Conservation (phyloP, 2,888 invertebrate species). For the Myopa tessellatipennis region DNA sequence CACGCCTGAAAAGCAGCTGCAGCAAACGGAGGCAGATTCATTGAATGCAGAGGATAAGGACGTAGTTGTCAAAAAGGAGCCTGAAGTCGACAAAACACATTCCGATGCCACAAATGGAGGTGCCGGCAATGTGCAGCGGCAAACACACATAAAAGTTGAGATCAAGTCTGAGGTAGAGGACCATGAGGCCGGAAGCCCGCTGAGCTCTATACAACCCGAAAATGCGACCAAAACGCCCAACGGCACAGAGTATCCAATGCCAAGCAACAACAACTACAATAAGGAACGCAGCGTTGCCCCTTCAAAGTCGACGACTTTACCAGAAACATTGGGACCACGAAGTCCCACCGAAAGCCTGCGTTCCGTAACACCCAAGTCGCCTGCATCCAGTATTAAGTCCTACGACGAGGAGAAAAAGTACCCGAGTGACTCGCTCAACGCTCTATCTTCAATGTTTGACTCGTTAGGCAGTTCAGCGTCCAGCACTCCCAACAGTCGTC, state of each 20-base stretch:
- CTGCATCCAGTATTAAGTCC: slow-evolving; percentile 70
- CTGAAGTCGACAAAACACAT: slow-evolving; percentile 53
- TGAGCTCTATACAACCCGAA: slow-evolving; percentile 48
- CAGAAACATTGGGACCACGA: slow-evolving; percentile 66
- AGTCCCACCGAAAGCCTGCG: slow-evolving; percentile 83
- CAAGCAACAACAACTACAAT: slow-evolving; percentile 52
- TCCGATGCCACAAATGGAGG: slow-evolving; percentile 23
- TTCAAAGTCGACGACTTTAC: slow-evolving; percentile 60
- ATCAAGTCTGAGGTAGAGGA: slow-evolving; percentile 63
- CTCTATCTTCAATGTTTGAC: slow-evolving; percentile 91
- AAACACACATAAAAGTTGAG: slow-evolving; percentile 56
- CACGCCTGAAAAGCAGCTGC: slow-evolving; percentile 76
- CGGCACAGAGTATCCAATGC: slow-evolving; percentile 39
- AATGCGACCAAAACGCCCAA: slow-evolving; percentile 35
- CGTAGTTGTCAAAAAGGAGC: slow-evolving; percentile 67
- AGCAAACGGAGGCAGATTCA: not conserved
- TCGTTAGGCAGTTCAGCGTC: slow-evolving; percentile 72
- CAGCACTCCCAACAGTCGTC: slow-evolving; percentile 52
- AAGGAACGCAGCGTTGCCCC: slow-evolving; percentile 56
- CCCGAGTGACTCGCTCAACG: slow-evolving; percentile 77
- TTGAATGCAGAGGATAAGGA: slow-evolving; percentile 64
- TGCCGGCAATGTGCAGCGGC: not conserved
- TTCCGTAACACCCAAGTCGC: slow-evolving; percentile 81
- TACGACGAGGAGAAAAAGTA: slow-evolving; percentile 71
- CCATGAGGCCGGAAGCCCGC: slow-evolving; percentile 68